phyloP scores from a whole-genome alignment of 2,888 invertebrate genomes.

The Thymelicus acteon region DNA sequence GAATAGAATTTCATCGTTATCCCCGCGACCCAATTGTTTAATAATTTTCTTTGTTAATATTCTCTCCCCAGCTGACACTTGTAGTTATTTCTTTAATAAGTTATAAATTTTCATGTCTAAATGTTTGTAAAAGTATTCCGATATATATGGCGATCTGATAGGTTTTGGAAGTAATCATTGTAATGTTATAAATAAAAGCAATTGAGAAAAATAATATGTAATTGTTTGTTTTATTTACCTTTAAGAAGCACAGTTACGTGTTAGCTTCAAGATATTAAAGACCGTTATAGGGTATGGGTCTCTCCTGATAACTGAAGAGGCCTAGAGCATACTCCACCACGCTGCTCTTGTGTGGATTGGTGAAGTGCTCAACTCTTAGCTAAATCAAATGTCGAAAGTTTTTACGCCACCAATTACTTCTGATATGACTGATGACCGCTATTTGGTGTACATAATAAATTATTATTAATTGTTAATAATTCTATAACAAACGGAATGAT shows the following conservation, averaged over 20 bases:
- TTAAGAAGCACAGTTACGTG: not conserved
- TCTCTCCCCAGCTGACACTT: slow-evolving; percentile 22
- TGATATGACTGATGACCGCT: too few species aligned
- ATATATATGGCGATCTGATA: not conserved
- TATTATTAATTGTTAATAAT: too few species aligned
- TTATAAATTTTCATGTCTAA: slow-evolving; percentile 10
- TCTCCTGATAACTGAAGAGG: too few species aligned
- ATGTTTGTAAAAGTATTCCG: slow-evolving; percentile 28
- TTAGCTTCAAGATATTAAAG: too few species aligned
- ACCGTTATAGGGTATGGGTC: too few species aligned
- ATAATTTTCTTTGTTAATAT: not conserved
- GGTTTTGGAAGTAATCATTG: slow-evolving; percentile 58
- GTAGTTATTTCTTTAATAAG: slow-evolving; percentile 8
- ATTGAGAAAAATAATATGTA: slow-evolving; percentile 74
- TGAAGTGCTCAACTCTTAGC: too few species aligned
- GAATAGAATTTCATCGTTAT: slow-evolving; percentile 10
- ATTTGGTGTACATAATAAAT: too few species aligned
- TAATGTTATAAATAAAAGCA: slow-evolving; percentile 76
- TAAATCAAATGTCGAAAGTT: too few species aligned
- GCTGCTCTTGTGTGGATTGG: too few species aligned
- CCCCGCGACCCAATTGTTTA: not conserved
- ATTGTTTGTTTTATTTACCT: slow-evolving; percentile 63
- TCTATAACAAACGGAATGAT: too few species aligned
- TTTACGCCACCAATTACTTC: too few species aligned
- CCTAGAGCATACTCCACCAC: too few species aligned